Conservation (phyloP, 2,888 invertebrate genomes). For the Apodemia zela region DNA sequence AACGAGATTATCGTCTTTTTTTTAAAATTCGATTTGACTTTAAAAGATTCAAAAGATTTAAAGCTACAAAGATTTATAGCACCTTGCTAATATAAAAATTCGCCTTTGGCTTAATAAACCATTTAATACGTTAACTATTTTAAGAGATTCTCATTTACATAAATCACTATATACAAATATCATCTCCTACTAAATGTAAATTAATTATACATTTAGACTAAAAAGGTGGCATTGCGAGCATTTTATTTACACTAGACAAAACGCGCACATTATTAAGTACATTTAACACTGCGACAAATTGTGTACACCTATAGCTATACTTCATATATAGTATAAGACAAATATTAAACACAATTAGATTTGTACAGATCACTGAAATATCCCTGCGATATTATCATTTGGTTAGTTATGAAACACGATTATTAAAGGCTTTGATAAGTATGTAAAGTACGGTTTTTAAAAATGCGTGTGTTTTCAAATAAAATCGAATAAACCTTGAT, state of each 20-base stretch:
- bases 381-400: slow-evolving; percentile 4
- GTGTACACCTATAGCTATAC: background rate
- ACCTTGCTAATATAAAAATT: slow-evolving; percentile 60
- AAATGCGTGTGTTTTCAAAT: no score
- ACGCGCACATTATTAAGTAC: slow-evolving; percentile 27
- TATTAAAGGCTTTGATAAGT: background rate
- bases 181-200: slow-evolving; percentile 38
- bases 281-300: slow-evolving; percentile 23
- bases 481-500: no score
- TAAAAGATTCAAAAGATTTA: slow-evolving; percentile 40
- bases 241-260: slow-evolving; percentile 36
- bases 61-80: slow-evolving; percentile 66
- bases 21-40: slow-evolving; percentile 16
- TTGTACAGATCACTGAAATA: slow-evolving; percentile 7
- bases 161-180: slow-evolving; percentile 46
- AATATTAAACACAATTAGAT: background rate
- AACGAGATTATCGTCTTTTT: slow-evolving; percentile 2
- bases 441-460: background rate
- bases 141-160: slow-evolving; percentile 53
- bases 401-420: background rate
- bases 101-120: slow-evolving; percentile 69
- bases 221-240: slow-evolving; percentile 52
- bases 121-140: slow-evolving; percentile 38
- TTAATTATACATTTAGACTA: slow-evolving; percentile 30
- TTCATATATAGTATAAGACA: background rate